Evolutionary conservation across 2,888 invertebrate genomes (phyloP), one percentile per base, ranked within the genome.

Genomic region (Hipparchia semele): DNA sequence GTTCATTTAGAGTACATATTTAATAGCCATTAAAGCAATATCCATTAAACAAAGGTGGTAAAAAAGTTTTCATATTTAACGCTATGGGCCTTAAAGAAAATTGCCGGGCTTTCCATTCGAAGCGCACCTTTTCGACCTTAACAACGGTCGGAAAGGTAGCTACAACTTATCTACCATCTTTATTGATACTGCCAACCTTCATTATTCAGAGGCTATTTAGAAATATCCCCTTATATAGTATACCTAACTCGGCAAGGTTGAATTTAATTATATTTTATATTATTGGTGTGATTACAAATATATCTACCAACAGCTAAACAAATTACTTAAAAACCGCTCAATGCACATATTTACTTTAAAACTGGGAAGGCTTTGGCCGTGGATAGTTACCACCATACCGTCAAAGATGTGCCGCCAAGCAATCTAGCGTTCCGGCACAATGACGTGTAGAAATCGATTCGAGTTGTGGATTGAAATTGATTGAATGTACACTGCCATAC

Each of bases 1-100:
- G 72, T 72, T 74, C 71, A 74, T 76, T 74, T 71, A 49, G 64
- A 73, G 74, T 76, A 71, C 68, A 77, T 76, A 75, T 75, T 80
- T 78, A 77, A 75, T 75, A 73, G 72, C 73, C 75, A 75, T 78
- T 77, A 79, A 79, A 79, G 76, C 77, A 77, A 79, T 79, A 79
- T 78, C 78, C 77, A 76, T 79, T 80, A 73, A 77, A 78, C 72
- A 72, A 74, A 77, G 70, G 73, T 70, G 74, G 72, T 78, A 78
- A 78, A 79, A 80, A 77, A 73, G 76, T 78, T 77, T 74, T 75
- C 75, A 70, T 75, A 75, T 74, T 71, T 72, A 70, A 66, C 70
- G 73, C 77, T 75, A 78, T 77, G 78, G 73, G 71, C 73, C 71
- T 72, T 73, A 76, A 77, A 70, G 76, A 77, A 76, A 76, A 76